These are phyloP conservation scores for Watsonalla cultraria DNA, from an alignment of 2,888 invertebrate species.

Conservation along the genomic window DNA sequence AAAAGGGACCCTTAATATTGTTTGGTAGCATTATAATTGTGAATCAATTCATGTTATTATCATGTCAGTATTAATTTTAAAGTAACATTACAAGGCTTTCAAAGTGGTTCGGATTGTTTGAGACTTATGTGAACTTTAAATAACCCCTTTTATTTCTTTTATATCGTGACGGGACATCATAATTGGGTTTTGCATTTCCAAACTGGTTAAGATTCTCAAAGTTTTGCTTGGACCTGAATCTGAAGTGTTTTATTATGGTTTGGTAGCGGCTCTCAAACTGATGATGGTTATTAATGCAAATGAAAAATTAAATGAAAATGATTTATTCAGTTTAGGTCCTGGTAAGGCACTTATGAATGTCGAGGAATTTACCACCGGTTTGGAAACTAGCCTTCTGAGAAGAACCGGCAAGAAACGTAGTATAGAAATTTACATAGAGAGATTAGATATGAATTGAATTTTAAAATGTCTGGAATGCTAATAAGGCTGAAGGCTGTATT, in stretches of 20 bases:
- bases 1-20: constrained; percentile 51
- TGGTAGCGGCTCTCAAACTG: background rate
- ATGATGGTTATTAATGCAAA: too few relatives aligned
- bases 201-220: background rate
- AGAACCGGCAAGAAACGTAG: too few relatives aligned
- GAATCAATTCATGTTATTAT: constrained; percentile 70
- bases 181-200: background rate
- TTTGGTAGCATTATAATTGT: constrained; percentile 60
- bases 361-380: too few relatives aligned
- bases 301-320: too few relatives aligned
- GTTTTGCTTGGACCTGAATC: background rate
- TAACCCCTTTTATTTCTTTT: constrained; percentile 1
- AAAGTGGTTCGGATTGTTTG: constrained; percentile 50
- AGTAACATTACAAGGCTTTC: constrained; percentile 29
- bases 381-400: too few relatives aligned
- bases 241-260: background rate
- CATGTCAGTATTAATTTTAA: constrained; percentile 68
- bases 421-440: too few relatives aligned
- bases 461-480: too few relatives aligned
- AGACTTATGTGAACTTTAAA: constrained; percentile 13
- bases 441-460: too few relatives aligned
- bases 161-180: background rate
- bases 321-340: too few relatives aligned
- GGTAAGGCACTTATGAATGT: too few relatives aligned
- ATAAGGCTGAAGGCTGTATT: too few relatives aligned